Percentiles rank a stretch among this genome's conserved stretches.
phyloP scores from a whole-genome alignment of 2,888 invertebrate species.

The Euspilapteryx auroguttella region DNA sequence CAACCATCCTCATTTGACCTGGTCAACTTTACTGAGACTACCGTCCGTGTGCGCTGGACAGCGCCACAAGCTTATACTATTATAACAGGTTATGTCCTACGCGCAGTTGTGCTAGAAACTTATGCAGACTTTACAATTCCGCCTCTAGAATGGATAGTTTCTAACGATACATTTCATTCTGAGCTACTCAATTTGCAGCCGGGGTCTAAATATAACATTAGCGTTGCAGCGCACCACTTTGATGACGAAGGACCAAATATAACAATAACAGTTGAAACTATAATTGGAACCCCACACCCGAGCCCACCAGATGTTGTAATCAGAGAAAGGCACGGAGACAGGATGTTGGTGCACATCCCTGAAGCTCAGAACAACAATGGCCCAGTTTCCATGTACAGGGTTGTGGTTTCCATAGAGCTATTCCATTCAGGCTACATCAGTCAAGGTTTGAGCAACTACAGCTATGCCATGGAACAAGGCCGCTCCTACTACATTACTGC shows the following conservation, averaged over 20 bases:
- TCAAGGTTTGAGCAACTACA: conserved; percentile 65
- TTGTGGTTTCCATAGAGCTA: conserved; percentile 72
- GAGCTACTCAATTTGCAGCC: conserved; percentile 69
- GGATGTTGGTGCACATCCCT: conserved; percentile 68
- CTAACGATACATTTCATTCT: conserved; percentile 58
- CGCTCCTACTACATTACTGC: conserved; percentile 82
- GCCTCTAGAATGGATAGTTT: conserved; percentile 60
- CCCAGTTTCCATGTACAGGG: conserved; percentile 73
- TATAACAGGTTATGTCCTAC: conserved; percentile 59
- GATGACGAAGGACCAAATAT: conserved; percentile 62
- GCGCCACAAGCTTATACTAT: conserved; percentile 53
- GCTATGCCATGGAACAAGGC: conserved; percentile 67
- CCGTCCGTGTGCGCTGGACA: conserved; percentile 62
- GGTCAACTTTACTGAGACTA: conserved; percentile 64
- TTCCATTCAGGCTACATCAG: conserved; percentile 65
- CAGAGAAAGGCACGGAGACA: conserved; percentile 59
- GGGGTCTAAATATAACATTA: conserved; percentile 75
- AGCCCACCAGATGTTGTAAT: conserved; percentile 71
- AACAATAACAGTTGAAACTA: conserved; percentile 64
- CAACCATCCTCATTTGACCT: conserved; percentile 67
- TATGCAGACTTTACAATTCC: conserved; percentile 53
- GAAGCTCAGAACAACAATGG: conserved; percentile 76
- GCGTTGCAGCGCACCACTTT: conserved; percentile 67
- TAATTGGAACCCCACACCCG: conserved; percentile 72
- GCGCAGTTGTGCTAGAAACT: conserved; percentile 56